Base-by-base conservation (phyloP, 1,140 invertebrate genomes). In the Stratiolaelaps scimitus region DNA sequence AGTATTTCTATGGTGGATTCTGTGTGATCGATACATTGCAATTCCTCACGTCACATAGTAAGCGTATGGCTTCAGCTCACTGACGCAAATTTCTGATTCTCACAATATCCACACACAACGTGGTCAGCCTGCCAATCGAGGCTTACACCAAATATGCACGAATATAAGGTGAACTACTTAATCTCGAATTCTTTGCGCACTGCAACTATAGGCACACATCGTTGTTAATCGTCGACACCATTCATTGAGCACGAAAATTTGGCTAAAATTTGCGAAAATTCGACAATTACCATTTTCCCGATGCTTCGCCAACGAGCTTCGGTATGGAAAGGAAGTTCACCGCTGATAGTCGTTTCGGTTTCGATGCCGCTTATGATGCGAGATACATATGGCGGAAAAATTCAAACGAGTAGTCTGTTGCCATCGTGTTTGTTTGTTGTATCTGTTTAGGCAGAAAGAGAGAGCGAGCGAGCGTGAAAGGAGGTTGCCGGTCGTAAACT, bases 211-310 rank as follows among this genome's bases (percentile, higher is more conserved):
- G 5, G 47, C 19, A 28, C 19, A 48, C 34, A 10, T 40, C 34
- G 34, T 48, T 28, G 47, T 15, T 20, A 20, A 48, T 4, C 4
- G 26, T 20, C 4, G 4, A 6, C 47, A 28, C 47, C 4, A 48
- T 15, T 7, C 47, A 28, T 20, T 20, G 19, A 45, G 47, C 19
- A 48, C 4, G 5, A 48, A 15, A 15, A 48, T 48, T 0, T 6
- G 4, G 5, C 26, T 20, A 26, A 26, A 19, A 60, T 19, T 4
- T 34, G 2, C 4, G 10, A 60, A 60, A 60, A 17, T 15, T 60
- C 20, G 53, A 60, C 15, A 60, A 19, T 60, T 60, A 60, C 53
- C 53, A 60, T 60, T 26, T 60, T 60, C 26, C 26, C 53, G 53
- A 60, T 34, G 53, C 53, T 26, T 29, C 53, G 15, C 17, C 53